Percentiles rank a stretch among this genome's conserved stretches.
phyloP scores from a whole-genome alignment of 2,888 invertebrate species.

The Sminthurides aquaticus region DNA sequence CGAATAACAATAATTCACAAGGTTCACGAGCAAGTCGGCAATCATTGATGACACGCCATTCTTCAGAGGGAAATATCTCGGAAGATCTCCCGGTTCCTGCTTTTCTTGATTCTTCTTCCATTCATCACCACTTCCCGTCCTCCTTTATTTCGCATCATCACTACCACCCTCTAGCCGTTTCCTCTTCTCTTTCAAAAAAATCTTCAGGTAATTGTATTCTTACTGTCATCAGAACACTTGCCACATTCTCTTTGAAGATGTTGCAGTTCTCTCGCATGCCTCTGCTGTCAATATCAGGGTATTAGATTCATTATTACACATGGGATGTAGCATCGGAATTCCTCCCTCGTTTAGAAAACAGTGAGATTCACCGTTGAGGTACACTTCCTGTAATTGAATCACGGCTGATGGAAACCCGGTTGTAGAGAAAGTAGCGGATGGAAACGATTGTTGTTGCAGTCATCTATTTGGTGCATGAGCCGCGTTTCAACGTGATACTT shows the following conservation, averaged over 20 bases:
- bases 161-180: constrained; percentile 19
- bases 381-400: no score
- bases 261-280: no score
- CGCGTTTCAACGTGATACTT: no score
- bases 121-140: constrained; percentile 31
- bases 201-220: constrained; percentile 16
- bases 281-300: no score
- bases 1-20: constrained; percentile 1
- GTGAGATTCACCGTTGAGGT: no score
- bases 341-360: background rate
- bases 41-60: background rate
- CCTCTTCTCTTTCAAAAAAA: constrained; percentile 20
- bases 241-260: no score
- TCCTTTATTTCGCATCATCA: constrained; percentile 35
- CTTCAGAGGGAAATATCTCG: constrained; percentile 3
- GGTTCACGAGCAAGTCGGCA: background rate
- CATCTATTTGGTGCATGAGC: no score
- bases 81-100: constrained; percentile 23
- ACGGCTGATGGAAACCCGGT: no score
- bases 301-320: no score
- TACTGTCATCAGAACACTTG: no score
- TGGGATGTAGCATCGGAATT: background rate
- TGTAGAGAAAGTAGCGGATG: no score
- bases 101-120: constrained; percentile 32
- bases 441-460: no score